A percentile compares a stretch with the other conserved stretches of the same genome.
Evolutionary conservation across 2,797 vertebrate genomes (phyloP).

Genomic region (Staurois parvus): DNA sequence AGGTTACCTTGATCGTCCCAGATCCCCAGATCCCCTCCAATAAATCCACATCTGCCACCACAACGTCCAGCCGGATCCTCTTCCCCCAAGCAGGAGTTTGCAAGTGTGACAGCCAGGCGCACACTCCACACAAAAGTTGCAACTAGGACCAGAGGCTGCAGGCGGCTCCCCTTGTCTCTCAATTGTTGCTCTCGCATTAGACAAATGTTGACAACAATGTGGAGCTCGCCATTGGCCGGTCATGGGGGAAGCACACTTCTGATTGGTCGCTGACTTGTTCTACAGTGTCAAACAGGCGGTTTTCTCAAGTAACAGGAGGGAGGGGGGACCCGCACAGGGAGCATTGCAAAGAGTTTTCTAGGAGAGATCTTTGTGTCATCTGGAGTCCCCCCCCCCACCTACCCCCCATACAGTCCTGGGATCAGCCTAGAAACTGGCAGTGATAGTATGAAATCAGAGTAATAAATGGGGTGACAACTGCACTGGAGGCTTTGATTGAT

Average conservation of each 20-base stretch:
- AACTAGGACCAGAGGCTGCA: slow-evolving; percentile 76
- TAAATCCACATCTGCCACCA: not conserved
- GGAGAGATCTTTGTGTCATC: slow-evolving; percentile 27
- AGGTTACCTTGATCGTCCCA: slow-evolving; percentile 33
- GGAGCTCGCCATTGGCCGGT: slow-evolving; percentile 93
- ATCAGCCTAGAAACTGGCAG: too few relatives aligned
- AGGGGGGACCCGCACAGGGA: slow-evolving; percentile 64
- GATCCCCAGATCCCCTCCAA: slow-evolving; percentile 11
- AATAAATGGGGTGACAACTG: too few relatives aligned
- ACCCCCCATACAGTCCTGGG: not conserved
- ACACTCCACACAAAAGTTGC: slow-evolving; percentile 79
- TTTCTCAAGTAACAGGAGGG: slow-evolving; percentile 83
- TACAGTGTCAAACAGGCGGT: slow-evolving; percentile 90
- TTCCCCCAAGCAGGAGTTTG: slow-evolving; percentile 67
- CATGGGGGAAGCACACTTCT: slow-evolving; percentile 80
- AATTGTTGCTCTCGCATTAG: slow-evolving; percentile 98
- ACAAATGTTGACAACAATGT: slow-evolving; percentile 98
- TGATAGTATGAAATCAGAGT: too few relatives aligned
- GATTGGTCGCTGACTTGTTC: slow-evolving; percentile 89
- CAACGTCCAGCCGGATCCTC: slow-evolving; percentile 30
- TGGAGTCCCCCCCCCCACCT: not conserved
- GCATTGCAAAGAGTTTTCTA: too few relatives aligned
- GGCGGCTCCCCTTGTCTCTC: slow-evolving; percentile 77
- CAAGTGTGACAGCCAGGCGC: slow-evolving; percentile 78
- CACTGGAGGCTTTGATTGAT: too few relatives aligned